Evolutionary conservation across 2,888 invertebrate species (phyloP).

Genomic region (Laothoe populi): DNA sequence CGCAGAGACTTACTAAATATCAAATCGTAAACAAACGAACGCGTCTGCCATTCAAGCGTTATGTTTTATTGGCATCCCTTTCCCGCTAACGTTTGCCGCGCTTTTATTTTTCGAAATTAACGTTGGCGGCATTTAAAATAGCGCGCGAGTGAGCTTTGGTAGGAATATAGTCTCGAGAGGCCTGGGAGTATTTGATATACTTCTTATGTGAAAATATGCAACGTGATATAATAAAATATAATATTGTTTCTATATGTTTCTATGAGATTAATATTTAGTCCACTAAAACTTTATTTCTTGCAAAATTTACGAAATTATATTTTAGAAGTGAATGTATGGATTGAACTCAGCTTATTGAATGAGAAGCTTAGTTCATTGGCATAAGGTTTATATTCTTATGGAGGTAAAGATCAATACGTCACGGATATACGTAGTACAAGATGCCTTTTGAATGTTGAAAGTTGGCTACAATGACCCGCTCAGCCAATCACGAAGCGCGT

Average conservation of each 20-base stretch:
- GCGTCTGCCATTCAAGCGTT: constrained; percentile 69
- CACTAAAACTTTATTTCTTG: constrained; percentile 54
- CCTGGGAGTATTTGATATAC: constrained; percentile 80
- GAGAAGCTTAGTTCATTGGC: accelerated
- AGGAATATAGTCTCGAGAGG: constrained; percentile 71
- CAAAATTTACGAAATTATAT: constrained; percentile 62
- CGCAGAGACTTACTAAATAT: constrained; percentile 67
- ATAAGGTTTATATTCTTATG: constrained; percentile 52
- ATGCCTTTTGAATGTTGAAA: constrained; percentile 51
- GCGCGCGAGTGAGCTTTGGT: constrained; percentile 79
- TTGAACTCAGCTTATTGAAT: constrained; percentile 40
- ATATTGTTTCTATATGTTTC: constrained; percentile 39
- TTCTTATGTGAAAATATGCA: constrained; percentile 67
- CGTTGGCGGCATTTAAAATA: constrained; percentile 83
- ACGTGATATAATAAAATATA: constrained; percentile 56
- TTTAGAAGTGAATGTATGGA: constrained; percentile 75
- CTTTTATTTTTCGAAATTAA: constrained; percentile 77
- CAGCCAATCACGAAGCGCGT: constrained; percentile 70
- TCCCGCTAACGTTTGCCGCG: constrained; percentile 80
- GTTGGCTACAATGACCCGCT: constrained; percentile 67
- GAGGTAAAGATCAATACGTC: constrained; percentile 50
- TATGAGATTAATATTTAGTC: constrained; percentile 41
- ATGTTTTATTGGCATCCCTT: constrained; percentile 84
- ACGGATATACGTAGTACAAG: constrained; percentile 83
- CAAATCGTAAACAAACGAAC: constrained; percentile 81